Evolutionary conservation across 2,797 vertebrate species (phyloP).

Genomic region (Chrysocyon brachyurus): DNA sequence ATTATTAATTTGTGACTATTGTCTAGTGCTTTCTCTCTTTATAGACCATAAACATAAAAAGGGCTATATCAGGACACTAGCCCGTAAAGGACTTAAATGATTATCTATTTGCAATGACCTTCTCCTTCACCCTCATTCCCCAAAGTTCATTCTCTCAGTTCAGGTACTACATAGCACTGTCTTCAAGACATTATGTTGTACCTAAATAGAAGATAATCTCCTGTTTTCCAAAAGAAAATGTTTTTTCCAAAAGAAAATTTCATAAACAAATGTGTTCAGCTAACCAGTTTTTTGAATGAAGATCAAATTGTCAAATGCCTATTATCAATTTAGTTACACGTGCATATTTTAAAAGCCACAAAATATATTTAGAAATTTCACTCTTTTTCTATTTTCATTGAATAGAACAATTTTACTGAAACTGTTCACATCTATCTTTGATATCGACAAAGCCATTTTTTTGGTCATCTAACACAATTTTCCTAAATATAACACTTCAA

Average conservation of each 20-base stretch:
- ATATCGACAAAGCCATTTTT: neutral
- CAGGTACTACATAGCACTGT: neutral
- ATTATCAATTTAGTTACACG: constrained; percentile 7
- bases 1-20: neutral
- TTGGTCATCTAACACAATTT: constrained; percentile 1
- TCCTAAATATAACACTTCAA: neutral
- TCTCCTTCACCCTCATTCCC: neutral
- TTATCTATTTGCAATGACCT: neutral
- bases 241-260: constrained; percentile 40
- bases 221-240: constrained; percentile 32
- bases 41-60: neutral
- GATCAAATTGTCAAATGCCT: neutral
- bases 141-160: neutral
- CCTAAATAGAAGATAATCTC: neutral
- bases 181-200: constrained; percentile 27
- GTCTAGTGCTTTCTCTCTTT: neutral
- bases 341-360: neutral
- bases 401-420: neutral
- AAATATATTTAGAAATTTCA: neutral
- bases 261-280: constrained; percentile 1
- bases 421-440: neutral
- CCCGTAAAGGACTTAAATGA: neutral
- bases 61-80: neutral
- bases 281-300: neutral
- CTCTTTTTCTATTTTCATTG: neutral